phyloP scores from a whole-genome alignment of 2,888 invertebrate genomes.

The Dimorphilus gyrociliatus region DNA sequence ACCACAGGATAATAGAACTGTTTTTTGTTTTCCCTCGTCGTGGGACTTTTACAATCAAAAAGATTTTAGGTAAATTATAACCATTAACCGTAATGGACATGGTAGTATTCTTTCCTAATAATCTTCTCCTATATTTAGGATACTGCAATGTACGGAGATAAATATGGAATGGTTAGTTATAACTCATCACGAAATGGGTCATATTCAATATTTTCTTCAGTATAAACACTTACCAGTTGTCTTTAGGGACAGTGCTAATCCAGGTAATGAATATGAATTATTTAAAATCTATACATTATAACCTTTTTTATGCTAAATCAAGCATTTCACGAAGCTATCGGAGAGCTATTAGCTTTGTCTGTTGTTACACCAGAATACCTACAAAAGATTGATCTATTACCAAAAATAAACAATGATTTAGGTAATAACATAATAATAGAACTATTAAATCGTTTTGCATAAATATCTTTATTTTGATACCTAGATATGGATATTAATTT shows the following conservation, averaged over 20 bases:
- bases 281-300: too few relatives aligned
- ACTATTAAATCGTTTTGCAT: too few relatives aligned
- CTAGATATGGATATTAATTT: too few relatives aligned
- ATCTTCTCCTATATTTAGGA: conserved; percentile 10
- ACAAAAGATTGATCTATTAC: conserved; percentile 51
- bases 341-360: conserved; percentile 59
- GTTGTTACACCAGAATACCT: conserved; percentile 59
- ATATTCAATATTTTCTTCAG: conserved; percentile 27
- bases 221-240: conserved; percentile 36
- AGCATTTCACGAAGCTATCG: conserved; percentile 71
- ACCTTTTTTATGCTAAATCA: too few relatives aligned
- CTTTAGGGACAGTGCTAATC: conserved; percentile 60
- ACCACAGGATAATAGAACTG: conserved; percentile 51
- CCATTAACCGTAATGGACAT: not conserved
- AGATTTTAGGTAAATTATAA: conserved; percentile 57
- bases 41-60: conserved; percentile 72
- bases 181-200: conserved; percentile 33
- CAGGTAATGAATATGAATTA: too few relatives aligned
- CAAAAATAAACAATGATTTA: too few relatives aligned
- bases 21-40: conserved; percentile 53
- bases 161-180: conserved; percentile 21
- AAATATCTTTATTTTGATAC: too few relatives aligned
- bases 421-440: too few relatives aligned
- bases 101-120: not conserved
- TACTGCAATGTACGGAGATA: conserved; percentile 24